phyloP scores from a whole-genome alignment of 2,888 invertebrate species.

The Malacosoma neustria region DNA sequence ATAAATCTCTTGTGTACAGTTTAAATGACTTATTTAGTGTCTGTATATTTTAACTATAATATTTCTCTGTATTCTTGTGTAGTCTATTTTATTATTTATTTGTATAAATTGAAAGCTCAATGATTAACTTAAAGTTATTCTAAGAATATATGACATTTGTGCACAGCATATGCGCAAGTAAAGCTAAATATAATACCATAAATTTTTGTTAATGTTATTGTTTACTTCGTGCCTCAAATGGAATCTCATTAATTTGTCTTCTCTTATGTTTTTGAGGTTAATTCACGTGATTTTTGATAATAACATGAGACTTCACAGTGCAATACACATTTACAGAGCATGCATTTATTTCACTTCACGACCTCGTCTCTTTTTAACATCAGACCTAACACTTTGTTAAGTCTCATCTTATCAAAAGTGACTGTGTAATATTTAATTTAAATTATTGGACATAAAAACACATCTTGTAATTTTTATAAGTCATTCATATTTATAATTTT shows the following conservation, averaged over 20 bases:
- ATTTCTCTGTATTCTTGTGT: slow-evolving; percentile 34
- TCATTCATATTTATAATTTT: too few relatives aligned
- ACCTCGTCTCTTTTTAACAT: too few relatives aligned
- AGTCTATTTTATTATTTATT: slow-evolving; percentile 62
- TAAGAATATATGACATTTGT: slow-evolving; percentile 51
- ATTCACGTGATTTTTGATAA: too few relatives aligned
- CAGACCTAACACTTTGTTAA: neutral
- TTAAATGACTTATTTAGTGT: slow-evolving; percentile 29
- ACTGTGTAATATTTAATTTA: too few relatives aligned
- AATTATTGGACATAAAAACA: too few relatives aligned
- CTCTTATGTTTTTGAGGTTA: too few relatives aligned
- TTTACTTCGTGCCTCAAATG: slow-evolving; percentile 61
- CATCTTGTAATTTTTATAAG: too few relatives aligned
- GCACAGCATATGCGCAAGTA: slow-evolving; percentile 56
- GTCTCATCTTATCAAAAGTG: neutral
- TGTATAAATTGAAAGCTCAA: slow-evolving; percentile 73
- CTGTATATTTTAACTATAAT: slow-evolving; percentile 46
- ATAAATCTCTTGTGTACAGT: slow-evolving; percentile 36
- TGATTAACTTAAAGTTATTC: slow-evolving; percentile 68
- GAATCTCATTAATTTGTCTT: slow-evolving; percentile 61
- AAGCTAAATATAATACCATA: slow-evolving; percentile 48
- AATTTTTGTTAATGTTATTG: slow-evolving; percentile 61
- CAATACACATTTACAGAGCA: slow-evolving; percentile 3
- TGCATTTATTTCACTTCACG: neutral
- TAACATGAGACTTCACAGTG: too few relatives aligned